Evolutionary conservation across 2,888 invertebrate genomes (phyloP).

Genomic region (Trisateles emortualis): DNA sequence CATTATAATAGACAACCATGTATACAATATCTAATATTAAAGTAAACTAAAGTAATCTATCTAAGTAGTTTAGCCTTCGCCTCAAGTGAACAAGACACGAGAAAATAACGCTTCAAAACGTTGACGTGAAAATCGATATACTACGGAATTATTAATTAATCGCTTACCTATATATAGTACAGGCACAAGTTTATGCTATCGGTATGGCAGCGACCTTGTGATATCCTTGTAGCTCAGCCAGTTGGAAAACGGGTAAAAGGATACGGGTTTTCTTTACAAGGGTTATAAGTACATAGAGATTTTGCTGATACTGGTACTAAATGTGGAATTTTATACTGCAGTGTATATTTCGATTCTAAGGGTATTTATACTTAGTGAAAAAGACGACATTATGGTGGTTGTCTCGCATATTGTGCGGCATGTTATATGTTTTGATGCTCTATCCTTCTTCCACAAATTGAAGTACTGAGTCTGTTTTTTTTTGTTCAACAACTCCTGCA

Average conservation of each 20-base stretch:
- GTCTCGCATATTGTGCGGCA: too few relatives aligned
- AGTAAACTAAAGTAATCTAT: background rate
- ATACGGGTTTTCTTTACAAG: constrained; percentile 4
- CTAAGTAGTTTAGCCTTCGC: background rate
- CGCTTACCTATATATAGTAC: background rate
- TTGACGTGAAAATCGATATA: constrained; percentile 2
- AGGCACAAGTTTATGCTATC: constrained; percentile 5
- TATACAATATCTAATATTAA: too few relatives aligned
- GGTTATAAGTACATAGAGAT: background rate
- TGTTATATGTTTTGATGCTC: too few relatives aligned
- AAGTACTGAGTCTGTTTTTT: too few relatives aligned
- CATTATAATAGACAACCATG: too few relatives aligned
- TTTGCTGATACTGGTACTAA: too few relatives aligned
- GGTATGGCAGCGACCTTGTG: constrained; percentile 30
- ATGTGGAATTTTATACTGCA: too few relatives aligned
- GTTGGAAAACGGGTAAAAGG: constrained; percentile 32
- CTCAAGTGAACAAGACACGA: background rate
- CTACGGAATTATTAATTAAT: constrained; percentile 1
- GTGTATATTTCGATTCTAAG: too few relatives aligned
- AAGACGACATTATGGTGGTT: too few relatives aligned
- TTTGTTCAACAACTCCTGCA: too few relatives aligned
- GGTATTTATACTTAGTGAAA: too few relatives aligned
- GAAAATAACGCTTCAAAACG: background rate
- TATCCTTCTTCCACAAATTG: too few relatives aligned
- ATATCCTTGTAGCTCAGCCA: constrained; percentile 32